Conservation (phyloP, 1,140 invertebrate genomes). For the Holcopasites calliopsidis region DNA sequence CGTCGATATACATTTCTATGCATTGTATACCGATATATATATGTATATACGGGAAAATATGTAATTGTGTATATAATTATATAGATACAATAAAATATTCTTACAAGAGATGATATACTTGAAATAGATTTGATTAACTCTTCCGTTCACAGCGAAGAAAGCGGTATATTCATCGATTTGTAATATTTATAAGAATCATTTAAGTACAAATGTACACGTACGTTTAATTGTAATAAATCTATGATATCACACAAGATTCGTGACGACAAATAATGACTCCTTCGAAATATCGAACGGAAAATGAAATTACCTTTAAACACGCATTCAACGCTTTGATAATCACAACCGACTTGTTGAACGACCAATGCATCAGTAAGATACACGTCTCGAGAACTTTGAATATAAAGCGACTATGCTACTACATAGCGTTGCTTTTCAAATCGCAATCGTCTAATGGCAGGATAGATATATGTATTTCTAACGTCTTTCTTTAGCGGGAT, state of each 20-base stretch:
- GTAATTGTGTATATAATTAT: constrained; percentile 43
- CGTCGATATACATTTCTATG: too few species aligned
- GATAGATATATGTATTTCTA: constrained; percentile 19
- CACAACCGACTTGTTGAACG: constrained; percentile 29
- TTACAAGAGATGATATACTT: constrained; percentile 49
- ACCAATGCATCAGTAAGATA: constrained; percentile 5
- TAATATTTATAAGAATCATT: constrained; percentile 14
- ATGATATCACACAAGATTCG: constrained; percentile 42
- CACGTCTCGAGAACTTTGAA: too few species aligned
- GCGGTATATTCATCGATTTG: background rate
- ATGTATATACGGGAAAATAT: constrained; percentile 44
- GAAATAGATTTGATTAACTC: constrained; percentile 34
- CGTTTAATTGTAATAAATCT: constrained; percentile 21
- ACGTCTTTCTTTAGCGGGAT: background rate
- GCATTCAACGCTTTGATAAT: constrained; percentile 9
- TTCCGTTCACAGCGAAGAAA: constrained; percentile 7
- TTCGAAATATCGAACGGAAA: constrained; percentile 5
- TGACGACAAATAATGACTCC: constrained; percentile 1
- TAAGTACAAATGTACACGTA: constrained; percentile 49
- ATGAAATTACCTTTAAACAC: background rate
- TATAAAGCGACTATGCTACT: constrained; percentile 20
- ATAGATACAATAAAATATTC: constrained; percentile 65
- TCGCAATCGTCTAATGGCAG: constrained; percentile 29
- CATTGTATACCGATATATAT: constrained; percentile 49
- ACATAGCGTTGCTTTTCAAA: constrained; percentile 1